phyloP scores from a whole-genome alignment of 2,888 invertebrate species.

The Drosophila sordidapex region DNA sequence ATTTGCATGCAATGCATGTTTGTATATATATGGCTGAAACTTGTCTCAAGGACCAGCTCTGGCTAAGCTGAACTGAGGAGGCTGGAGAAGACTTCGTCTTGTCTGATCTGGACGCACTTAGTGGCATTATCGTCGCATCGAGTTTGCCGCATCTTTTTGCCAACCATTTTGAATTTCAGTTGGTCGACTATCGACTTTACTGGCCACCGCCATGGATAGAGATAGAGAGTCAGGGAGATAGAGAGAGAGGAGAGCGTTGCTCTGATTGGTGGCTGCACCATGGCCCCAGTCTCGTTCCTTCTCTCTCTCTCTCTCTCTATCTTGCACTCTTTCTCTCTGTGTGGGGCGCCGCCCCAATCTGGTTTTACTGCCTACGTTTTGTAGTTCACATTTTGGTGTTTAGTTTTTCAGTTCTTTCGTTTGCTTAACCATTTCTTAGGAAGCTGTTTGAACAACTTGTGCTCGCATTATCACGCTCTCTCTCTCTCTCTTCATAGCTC shows the following conservation, averaged over 20 bases:
- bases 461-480: conserved; percentile 22
- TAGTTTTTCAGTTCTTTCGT: conserved; percentile 31
- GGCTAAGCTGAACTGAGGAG: conserved; percentile 1
- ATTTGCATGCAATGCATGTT: conserved; percentile 13
- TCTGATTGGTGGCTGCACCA: conserved; percentile 80
- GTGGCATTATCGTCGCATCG: conserved; percentile 56
- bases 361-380: conserved; percentile 72
- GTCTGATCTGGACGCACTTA: conserved; percentile 62
- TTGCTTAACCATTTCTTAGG: conserved; percentile 13
- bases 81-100: conserved; percentile 30
- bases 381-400: conserved; percentile 28
- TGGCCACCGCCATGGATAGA: conserved; percentile 12
- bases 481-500: neutral
- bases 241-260: conserved; percentile 37
- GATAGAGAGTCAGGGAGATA: neutral
- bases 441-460: conserved; percentile 30
- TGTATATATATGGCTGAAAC: conserved; percentile 10
- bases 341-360: conserved; percentile 85
- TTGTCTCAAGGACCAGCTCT: conserved; percentile 31
- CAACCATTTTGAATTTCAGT: conserved; percentile 63
- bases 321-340: conserved; percentile 63
- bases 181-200: conserved; percentile 5
- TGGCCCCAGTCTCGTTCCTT: conserved; percentile 23
- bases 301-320: conserved; percentile 4
- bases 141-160: conserved; percentile 41